Evolutionary conservation across 2,797 vertebrate genomes (phyloP), one percentile per base, ranked within the genome.

Genomic region (Artibeus lituratus): DNA sequence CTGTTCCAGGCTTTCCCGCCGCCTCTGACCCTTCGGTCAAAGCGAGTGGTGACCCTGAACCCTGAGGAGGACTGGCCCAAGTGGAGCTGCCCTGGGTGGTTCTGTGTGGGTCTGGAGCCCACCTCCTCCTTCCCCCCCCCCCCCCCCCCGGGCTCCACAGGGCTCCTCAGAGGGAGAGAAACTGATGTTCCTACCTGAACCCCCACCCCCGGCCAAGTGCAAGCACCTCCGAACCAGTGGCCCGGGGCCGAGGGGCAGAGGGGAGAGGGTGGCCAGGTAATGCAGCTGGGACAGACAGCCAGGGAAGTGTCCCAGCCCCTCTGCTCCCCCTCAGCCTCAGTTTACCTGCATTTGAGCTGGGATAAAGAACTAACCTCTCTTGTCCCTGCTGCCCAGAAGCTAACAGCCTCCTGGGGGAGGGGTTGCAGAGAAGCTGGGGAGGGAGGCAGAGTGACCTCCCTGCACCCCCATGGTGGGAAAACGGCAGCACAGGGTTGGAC

Each of bases 401-500:
- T 29, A 9, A 5, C 1, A 4, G 26, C 39, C 26, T 29, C 24
- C 53, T 32, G 32, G 47, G 22, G 19, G 5, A 10, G 35, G 57
- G 9, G 3, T n/a, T 47, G 10, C 5, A 2, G n/a, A 4, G 70
- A n/a, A 7, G 1, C 21, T 15, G 72, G 78, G 69, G 51, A 35
- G 88, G 35, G 55, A 67, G 42, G 47, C 12, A 32, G 8, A 37
- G 82, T 11, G 47, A n/a, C 11, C 35, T 24, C 67, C 37, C 35
- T 0, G 2, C 70, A 62, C 42, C 12, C 29, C 18, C 62, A 10
- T 15, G 18, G 19, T 47, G 1, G 9, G 26, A 53, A 29, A 11
- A 0, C 0, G 0, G 39, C 5, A 35, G 65, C 12, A 8, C 37
- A 10, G 72, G 76, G 12, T 7, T 12, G 73, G 37, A n/a, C 9